Base-by-base conservation (phyloP, 2,888 invertebrate species). In the Patella ulyssiponensis region DNA sequence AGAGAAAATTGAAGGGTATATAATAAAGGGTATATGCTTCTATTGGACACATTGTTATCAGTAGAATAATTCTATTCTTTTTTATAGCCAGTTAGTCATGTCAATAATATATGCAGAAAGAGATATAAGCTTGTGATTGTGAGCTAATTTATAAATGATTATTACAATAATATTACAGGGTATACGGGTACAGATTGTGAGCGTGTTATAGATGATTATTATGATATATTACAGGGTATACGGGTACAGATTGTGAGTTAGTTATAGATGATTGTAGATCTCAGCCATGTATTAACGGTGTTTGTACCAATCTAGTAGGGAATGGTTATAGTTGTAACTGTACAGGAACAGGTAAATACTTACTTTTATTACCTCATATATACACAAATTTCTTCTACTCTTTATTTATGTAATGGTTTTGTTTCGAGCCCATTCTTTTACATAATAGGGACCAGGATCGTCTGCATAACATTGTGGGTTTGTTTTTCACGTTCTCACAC, bases 261-360 rank as follows among this genome's bases (percentile, higher is more conserved):
- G 85, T 91, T 70, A 88, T 93, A 17, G 92, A 94, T 86, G 92
- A 95, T 5, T 95, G 95, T 86, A 83, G 80, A 4, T 71, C 77
- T n/a, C 93, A 93, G 83, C 90, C 90, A 0, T 91, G 91, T 80
- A n/a, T 76, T 5, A 84, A 90, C 77, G 87, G 87, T 2, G 83
- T 76, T 0, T 80, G 80, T 14, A 87, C 86, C 79, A 84, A 81
- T 14, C 82, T 86, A 69, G 74, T 76, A 64, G 74, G 85, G 9
- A 86, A 85, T 69, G 75, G 72, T 14, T 88, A 84, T 74, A 69
- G 58, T 14, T 90, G 90, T 81, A 86, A 88, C 79, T 90, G 90
- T 80, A 86, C 87, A 23, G 87, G 85, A 20, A 84, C 88, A 80
- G 89, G 90, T 88, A 84, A 74, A 79, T 79, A 9, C 9, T 44